These are phyloP conservation scores for Sebastes itinus DNA, from an alignment of 2,797 vertebrate genomes.

Conservation along the genomic window DNA sequence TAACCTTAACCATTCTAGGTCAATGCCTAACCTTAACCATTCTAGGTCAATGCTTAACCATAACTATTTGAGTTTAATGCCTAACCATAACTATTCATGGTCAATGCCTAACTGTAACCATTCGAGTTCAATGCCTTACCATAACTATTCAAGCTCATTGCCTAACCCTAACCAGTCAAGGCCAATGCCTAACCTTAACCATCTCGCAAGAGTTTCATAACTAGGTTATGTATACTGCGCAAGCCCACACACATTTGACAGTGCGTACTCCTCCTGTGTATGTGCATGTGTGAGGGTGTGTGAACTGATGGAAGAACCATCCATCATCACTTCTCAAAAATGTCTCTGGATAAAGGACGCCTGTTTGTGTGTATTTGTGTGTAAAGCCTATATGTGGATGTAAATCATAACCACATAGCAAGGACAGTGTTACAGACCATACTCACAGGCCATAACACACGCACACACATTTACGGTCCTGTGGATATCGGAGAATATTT, in stretches of 20 bases:
- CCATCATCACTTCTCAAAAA: constrained; percentile 11
- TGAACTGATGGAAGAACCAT: constrained; percentile 1
- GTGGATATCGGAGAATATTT: constrained; percentile 27
- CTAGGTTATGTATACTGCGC: not conserved
- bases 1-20: too few relatives aligned
- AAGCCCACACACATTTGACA: not conserved
- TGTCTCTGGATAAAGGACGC: constrained; percentile 19
- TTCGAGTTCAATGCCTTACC: too few relatives aligned
- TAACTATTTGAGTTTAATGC: too few relatives aligned
- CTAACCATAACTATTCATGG: too few relatives aligned
- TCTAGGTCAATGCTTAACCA: too few relatives aligned
- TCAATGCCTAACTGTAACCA: too few relatives aligned
- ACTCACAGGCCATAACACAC: not conserved
- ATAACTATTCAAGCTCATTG: too few relatives aligned
- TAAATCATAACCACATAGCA: not conserved
- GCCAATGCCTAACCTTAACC: too few relatives aligned
- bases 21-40: too few relatives aligned
- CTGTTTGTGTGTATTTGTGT: not conserved
- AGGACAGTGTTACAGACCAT: not conserved
- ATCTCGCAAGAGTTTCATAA: too few relatives aligned
- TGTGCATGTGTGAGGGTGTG: not conserved
- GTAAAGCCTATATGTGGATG: not conserved
- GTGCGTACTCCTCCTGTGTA: not conserved
- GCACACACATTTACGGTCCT: not conserved
- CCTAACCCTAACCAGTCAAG: too few relatives aligned